These are phyloP conservation scores for Sebastes steindachneri DNA, from an alignment of 2,797 vertebrate species.

Conservation along the genomic window DNA sequence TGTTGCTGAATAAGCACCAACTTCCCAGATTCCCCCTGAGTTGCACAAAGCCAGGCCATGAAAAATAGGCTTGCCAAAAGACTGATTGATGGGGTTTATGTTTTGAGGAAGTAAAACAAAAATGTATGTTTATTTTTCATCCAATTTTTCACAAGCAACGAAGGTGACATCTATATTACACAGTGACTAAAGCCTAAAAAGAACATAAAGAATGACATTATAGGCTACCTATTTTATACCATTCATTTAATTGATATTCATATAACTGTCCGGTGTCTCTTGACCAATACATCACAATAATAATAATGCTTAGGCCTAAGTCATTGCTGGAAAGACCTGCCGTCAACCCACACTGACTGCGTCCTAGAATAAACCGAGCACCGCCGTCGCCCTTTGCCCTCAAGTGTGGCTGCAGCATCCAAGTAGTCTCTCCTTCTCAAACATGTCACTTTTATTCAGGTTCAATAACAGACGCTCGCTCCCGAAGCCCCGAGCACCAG, in stretches of 20 bases:
- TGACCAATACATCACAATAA: not conserved
- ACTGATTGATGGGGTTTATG: slow-evolving; percentile 24
- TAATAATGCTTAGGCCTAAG: not conserved
- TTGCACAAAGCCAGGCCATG: not conserved
- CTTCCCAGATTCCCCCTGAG: not conserved
- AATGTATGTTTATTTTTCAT: not conserved
- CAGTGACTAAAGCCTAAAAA: not conserved
- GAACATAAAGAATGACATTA: not conserved
- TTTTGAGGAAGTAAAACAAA: not conserved
- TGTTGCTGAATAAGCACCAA: not conserved
- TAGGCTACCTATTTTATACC: not conserved
- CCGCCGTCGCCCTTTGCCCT: slow-evolving; percentile 30
- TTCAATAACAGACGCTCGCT: slow-evolving; percentile 67
- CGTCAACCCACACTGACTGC: slow-evolving; percentile 27
- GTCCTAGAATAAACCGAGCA: slow-evolving; percentile 47
- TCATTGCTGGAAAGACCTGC: slow-evolving; percentile 4
- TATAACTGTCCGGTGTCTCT: not conserved
- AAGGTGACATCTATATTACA: not conserved
- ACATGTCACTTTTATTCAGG: slow-evolving; percentile 76
- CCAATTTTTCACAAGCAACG: not conserved
- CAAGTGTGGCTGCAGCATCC: slow-evolving; percentile 41
- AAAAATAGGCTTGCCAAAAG: not conserved
- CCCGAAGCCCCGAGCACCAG: slow-evolving; percentile 42
- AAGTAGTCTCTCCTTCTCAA: slow-evolving; percentile 57
- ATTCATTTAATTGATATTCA: not conserved